Percentiles rank a stretch among this genome's conserved stretches.
phyloP scores from a whole-genome alignment of 1,140 invertebrate genomes.

The Tribolium castaneum region DNA sequence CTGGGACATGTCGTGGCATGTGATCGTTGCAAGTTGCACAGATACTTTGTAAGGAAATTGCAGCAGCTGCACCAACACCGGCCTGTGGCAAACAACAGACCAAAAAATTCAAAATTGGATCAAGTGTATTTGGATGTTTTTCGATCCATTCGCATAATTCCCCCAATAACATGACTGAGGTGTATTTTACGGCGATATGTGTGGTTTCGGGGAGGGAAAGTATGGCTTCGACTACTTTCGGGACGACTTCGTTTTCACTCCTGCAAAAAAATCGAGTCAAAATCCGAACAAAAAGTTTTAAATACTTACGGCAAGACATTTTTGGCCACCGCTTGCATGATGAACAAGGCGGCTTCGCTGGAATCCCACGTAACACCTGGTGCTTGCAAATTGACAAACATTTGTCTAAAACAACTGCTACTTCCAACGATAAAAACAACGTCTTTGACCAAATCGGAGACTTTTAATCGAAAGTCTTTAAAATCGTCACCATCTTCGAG shows the following conservation, averaged over 20 bases:
- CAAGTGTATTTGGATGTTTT: constrained; percentile 82
- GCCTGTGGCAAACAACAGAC: constrained; percentile 79
- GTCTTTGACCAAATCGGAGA: constrained; percentile 95
- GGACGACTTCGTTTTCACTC: constrained; percentile 87
- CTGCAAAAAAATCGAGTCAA: constrained; percentile 36
- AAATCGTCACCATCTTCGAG: constrained; percentile 89
- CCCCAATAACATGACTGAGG: constrained; percentile 89
- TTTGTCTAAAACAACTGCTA: constrained; percentile 90
- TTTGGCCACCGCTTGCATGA: constrained; percentile 96
- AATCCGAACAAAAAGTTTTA: too few relatives aligned
- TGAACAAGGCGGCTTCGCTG: constrained; percentile 93
- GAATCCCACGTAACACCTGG: constrained; percentile 87
- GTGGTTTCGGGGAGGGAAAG: constrained; percentile 84
- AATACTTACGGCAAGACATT: constrained; percentile 93
- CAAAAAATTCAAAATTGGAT: constrained; percentile 84
- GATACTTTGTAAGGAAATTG: constrained; percentile 78
- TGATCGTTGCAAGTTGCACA: constrained; percentile 83
- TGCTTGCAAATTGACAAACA: constrained; percentile 80
- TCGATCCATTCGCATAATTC: constrained; percentile 97
- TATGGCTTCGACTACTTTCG: constrained; percentile 92
- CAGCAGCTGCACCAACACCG: constrained; percentile 80
- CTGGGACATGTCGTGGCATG: constrained; percentile 83
- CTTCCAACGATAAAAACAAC: constrained; percentile 98
- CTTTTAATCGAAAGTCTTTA: constrained; percentile 89
- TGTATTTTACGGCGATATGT: constrained; percentile 89